A percentile compares a stretch with the other conserved stretches of the same genome.
phyloP scores from a whole-genome alignment of 1,140 invertebrate species.

The Bradysia coprophila region DNA sequence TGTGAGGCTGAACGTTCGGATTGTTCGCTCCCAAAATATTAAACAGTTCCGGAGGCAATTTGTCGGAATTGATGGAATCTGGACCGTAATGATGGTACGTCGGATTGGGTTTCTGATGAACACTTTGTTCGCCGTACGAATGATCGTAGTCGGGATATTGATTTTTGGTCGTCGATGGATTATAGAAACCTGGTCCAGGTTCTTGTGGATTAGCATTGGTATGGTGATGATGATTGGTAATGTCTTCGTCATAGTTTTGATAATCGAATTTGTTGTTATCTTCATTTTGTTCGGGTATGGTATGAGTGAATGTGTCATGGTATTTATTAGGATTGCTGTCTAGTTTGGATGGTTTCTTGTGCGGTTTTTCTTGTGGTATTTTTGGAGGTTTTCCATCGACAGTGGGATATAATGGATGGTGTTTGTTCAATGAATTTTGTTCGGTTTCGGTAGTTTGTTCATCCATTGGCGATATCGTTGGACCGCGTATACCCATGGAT shows the following conservation, averaged over 20 bases:
- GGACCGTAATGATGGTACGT: constrained; percentile 18
- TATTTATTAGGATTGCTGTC: constrained; percentile 4
- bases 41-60: constrained; percentile 19
- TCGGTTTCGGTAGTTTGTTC: constrained; percentile 6
- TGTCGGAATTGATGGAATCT: constrained; percentile 11
- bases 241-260: neutral
- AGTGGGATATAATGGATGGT: constrained; percentile 19
- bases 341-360: constrained; percentile 1
- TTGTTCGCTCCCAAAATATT: constrained; percentile 16
- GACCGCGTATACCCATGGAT: constrained; percentile 6
- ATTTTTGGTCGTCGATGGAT: constrained; percentile 15
- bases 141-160: constrained; percentile 4
- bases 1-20: constrained; percentile 17
- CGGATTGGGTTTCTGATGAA: constrained; percentile 5
- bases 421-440: constrained; percentile 5
- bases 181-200: constrained; percentile 20
- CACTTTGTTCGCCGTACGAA: constrained; percentile 3
- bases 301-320: neutral
- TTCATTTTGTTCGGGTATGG: neutral
- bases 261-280: neutral
- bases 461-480: constrained; percentile 6
- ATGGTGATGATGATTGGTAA: neutral
- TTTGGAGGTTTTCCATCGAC: constrained; percentile 22
- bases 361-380: constrained; percentile 4
- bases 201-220: neutral